These are phyloP conservation scores for Ips typographus DNA, from an alignment of 1,140 invertebrate species.

Conservation along the genomic window DNA sequence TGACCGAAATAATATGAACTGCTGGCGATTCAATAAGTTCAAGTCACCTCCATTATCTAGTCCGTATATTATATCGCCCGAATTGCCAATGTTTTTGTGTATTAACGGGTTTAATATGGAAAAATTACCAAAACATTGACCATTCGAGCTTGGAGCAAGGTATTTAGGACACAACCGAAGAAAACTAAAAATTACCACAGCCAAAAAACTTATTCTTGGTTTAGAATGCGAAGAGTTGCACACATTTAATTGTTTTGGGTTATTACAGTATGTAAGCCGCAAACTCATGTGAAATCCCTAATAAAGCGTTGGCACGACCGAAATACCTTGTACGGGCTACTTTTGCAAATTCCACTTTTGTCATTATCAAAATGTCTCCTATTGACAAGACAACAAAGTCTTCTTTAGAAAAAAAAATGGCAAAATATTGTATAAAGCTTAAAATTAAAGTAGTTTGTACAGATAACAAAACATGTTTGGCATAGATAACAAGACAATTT, in stretches of 20 bases:
- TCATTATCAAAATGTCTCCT: neutral
- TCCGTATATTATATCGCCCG: too few relatives aligned
- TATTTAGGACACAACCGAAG: neutral
- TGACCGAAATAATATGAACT: neutral
- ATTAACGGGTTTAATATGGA: too few relatives aligned
- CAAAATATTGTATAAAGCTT: neutral
- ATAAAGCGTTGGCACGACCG: neutral
- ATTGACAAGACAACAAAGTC: neutral
- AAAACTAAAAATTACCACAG: constrained; percentile 35
- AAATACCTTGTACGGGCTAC: too few relatives aligned
- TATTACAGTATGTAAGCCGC: constrained; percentile 4
- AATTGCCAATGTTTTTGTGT: too few relatives aligned
- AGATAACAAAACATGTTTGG: neutral
- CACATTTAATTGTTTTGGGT: constrained; percentile 11
- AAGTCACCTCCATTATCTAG: too few relatives aligned
- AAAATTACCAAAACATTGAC: neutral
- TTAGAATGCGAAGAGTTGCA: constrained; percentile 1
- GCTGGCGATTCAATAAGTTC: too few relatives aligned
- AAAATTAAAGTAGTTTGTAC: neutral
- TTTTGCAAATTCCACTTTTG: too few relatives aligned
- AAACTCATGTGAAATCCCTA: neutral
- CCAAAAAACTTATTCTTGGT: constrained; percentile 21
- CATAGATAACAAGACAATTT: too few relatives aligned
- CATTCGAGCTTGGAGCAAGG: too few relatives aligned
- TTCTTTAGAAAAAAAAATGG: neutral